These are phyloP conservation scores for Melinopterus prodromus DNA, from an alignment of 2,888 invertebrate species.

Conservation along the genomic window DNA sequence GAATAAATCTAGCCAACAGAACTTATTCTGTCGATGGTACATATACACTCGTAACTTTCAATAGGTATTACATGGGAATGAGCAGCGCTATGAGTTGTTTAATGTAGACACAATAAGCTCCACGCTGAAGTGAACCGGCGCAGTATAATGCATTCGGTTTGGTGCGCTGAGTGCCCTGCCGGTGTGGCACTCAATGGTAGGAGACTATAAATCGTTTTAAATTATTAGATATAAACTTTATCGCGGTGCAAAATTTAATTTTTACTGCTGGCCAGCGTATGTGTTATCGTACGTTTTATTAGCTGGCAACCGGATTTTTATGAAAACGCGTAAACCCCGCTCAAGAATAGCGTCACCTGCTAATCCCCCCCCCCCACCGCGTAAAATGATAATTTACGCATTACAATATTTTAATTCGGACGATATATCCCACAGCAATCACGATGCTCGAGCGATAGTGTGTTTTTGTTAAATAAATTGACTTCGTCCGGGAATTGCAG, in stretches of 20 bases:
- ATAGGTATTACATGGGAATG: background rate
- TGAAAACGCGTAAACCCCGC: background rate
- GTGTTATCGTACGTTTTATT: background rate
- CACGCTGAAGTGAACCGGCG: background rate
- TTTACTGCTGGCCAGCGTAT: background rate
- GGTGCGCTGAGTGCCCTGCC: background rate
- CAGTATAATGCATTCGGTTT: background rate
- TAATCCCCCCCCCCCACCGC: too few species aligned
- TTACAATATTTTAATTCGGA: background rate
- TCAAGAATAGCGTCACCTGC: background rate
- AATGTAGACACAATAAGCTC: background rate
- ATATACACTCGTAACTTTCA: background rate
- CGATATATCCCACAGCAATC: background rate
- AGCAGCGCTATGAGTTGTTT: background rate
- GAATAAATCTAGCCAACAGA: background rate
- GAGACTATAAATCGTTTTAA: background rate
- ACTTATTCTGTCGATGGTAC: constrained; percentile 4
- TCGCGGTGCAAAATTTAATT: constrained; percentile 4
- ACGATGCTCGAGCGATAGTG: too few species aligned
- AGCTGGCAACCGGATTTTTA: background rate
- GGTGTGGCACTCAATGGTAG: background rate
- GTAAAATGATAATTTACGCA: too few species aligned
- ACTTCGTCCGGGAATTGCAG: background rate
- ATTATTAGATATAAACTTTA: constrained; percentile 4
- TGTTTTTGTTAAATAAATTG: background rate